These are phyloP conservation scores for Lasioglossum calceatum DNA, from an alignment of 2,888 invertebrate species.

Conservation along the genomic window DNA sequence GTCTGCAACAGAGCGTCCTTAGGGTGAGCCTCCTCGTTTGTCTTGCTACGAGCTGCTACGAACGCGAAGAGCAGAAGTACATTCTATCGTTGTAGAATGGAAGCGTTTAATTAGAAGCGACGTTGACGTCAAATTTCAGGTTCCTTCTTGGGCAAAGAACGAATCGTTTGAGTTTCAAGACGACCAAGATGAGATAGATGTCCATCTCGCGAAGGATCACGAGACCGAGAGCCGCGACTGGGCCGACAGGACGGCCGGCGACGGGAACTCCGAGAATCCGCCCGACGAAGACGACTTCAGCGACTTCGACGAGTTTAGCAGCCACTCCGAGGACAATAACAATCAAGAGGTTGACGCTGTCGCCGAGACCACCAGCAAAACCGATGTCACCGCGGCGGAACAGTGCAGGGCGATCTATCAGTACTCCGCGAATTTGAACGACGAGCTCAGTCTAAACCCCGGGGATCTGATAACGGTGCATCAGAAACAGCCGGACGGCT, in stretches of 20 bases:
- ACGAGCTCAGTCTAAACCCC: slow-evolving; percentile 90
- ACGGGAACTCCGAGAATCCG: slow-evolving; percentile 91
- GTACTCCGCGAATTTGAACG: slow-evolving; percentile 94
- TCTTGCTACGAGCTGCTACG: too few relatives aligned
- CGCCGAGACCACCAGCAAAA: slow-evolving; percentile 53
- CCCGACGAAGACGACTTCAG: slow-evolving; percentile 88
- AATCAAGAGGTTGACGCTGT: slow-evolving; percentile 82
- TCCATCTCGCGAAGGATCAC: slow-evolving; percentile 76
- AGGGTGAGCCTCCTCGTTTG: slow-evolving; percentile 85
- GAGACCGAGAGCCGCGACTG: slow-evolving; percentile 86
- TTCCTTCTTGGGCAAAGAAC: slow-evolving; percentile 91
- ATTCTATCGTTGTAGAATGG: not conserved
- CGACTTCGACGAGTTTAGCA: slow-evolving; percentile 89
- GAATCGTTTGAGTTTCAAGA: slow-evolving; percentile 86
- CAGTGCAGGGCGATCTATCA: slow-evolving; percentile 94
- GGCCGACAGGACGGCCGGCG: slow-evolving; percentile 91
- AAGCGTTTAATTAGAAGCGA: not conserved
- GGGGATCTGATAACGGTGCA: slow-evolving; percentile 95
- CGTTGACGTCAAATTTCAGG: slow-evolving; percentile 83
- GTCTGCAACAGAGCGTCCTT: slow-evolving; percentile 93
- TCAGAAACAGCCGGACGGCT: slow-evolving; percentile 96
- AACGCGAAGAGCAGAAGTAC: too few relatives aligned
- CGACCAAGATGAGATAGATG: slow-evolving; percentile 79
- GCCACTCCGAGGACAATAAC: slow-evolving; percentile 83
- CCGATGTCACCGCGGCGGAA: slow-evolving; percentile 69